A percentile compares a stretch with the other conserved stretches of the same genome.
These are phyloP conservation scores for Alcedo quadribrachys DNA, from an alignment of 2,797 vertebrate genomes.

Conservation along the genomic window DNA sequence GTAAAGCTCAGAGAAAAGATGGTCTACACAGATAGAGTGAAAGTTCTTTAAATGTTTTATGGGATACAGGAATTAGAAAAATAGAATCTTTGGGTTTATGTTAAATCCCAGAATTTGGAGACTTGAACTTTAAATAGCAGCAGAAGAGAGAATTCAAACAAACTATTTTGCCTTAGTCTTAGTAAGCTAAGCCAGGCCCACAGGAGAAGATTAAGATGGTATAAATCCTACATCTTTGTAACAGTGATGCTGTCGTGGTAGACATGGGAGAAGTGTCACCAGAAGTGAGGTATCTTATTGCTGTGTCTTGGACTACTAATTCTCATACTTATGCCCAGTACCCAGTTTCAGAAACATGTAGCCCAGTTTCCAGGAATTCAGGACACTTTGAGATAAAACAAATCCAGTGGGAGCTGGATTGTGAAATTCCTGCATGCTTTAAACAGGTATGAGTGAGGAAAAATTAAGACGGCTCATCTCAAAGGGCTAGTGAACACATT, in stretches of 20 bases:
- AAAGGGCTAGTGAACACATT: not conserved
- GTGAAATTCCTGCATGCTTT: not conserved
- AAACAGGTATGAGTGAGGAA: not conserved
- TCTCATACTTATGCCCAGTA: not conserved
- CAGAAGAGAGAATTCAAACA: not conserved
- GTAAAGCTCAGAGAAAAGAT: not conserved
- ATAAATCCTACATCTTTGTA: not conserved
- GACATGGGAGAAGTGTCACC: not conserved
- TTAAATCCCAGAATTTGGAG: not conserved
- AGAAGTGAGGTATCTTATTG: not conserved
- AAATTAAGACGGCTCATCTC: not conserved
- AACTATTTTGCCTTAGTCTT: not conserved
- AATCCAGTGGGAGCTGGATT: not conserved
- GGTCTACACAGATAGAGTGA: not conserved
- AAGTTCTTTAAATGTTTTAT: not conserved
- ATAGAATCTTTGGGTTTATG: not conserved
- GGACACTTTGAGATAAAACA: not conserved
- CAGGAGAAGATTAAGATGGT: not conserved
- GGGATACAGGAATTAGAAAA: not conserved
- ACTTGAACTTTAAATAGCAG: not conserved
- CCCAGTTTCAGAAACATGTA: not conserved
- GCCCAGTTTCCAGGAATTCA: not conserved
- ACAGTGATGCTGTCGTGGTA: not conserved
- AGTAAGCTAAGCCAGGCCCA: not conserved
- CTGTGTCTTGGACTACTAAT: not conserved